Evolutionary conservation across 2,888 invertebrate species (phyloP), one percentile per base, ranked within the genome.

Genomic region (Dichetophora obliterata): DNA sequence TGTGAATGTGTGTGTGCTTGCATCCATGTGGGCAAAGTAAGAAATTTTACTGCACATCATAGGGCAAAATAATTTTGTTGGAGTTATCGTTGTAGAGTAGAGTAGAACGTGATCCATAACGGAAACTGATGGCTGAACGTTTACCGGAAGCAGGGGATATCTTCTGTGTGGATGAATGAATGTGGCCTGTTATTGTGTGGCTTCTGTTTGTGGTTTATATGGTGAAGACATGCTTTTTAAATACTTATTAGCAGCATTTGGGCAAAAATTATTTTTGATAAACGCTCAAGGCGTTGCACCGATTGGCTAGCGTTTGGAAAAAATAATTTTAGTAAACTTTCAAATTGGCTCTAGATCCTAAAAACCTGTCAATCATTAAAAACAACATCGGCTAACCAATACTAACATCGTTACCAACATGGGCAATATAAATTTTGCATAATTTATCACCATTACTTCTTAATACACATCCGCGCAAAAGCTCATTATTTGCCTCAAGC

Each of bases 31-130:
- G 19, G 27, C 69, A 77, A 57, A 65, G 69, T 70, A 66, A 66
- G 65, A 37, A 34, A 78, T 75, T 79, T 78, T 81, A 80, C 78
- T 77, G 70, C 78, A 75, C 80, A 77, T 81, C 77, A 78, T 76
- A 78, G 77, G 76, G 79, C n/a, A 77, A 80, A 81, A 81, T 81
- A 81, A 79, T 79, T 81, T 77, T 76, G 81, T 81, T 76, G 77
- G 86, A 22, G 22, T 57, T 72, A 59, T 34, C 27, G 16, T n/a
- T n/a, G 31, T 9, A 11, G 61, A 24, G 31, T 9, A 11, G 61
- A 24, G 19, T 14, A n/a, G 63, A 63, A 14, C n/a, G 63, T 31
- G 63, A 31, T 27, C 16, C 63, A 11, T 11, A 27, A 63, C 31
- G 63, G n/a, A 27, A 63, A n/a, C n/a, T 5, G 34, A 31, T 6